Evolutionary conservation across 2,113 vertebrate genomes (phyloP), one percentile per base, ranked within the genome.

Genomic region (Corythaeola cristata): DNA sequence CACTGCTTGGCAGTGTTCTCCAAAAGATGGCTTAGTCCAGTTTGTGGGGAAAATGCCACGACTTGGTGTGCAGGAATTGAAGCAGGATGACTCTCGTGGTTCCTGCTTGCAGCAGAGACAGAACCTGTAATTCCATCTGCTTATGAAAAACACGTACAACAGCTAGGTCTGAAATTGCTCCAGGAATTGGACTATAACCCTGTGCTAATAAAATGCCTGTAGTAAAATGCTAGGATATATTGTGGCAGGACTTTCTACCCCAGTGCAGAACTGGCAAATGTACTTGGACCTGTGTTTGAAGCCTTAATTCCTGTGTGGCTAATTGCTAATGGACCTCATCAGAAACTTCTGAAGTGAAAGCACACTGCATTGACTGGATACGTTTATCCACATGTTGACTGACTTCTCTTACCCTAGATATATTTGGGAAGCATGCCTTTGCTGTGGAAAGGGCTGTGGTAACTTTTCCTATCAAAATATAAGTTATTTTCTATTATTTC

Each of bases 181-280:
- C 24, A 24, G 50, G n/a, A n/a, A n/a, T n/a, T 86, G 80, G 64
- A 91, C 94, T 93, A 3, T 91, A 47, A 82, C 74, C 64, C 53
- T 12, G 32, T 78, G 90, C 62, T 89, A 28, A 39, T 88, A 63
- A 89, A 78, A 59, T 59, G 22, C 24, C 53, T 55, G 28, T 56
- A 41, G 35, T 79, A 22, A 94, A 45, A n/a, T 33, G 16, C 44
- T 32, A 1, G 49, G 76, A 33, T 47, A 8, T 8, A 6, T 4
- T n/a, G n/a, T 71, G 85, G 66, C 59, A 94, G 73, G 56, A 80
- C 77, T 71, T 90, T 74, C 64, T 45, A 78, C 58, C 49, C 45
- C 56, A 15, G 81, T 53, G 93, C 24, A 67, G 62, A 47, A n/a
- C 11, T 85, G 81, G 50, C 53, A 68, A 3, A 1, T 84, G 88